phyloP scores from a whole-genome alignment of 1,140 invertebrate species.

The Ridgeia piscesae region DNA sequence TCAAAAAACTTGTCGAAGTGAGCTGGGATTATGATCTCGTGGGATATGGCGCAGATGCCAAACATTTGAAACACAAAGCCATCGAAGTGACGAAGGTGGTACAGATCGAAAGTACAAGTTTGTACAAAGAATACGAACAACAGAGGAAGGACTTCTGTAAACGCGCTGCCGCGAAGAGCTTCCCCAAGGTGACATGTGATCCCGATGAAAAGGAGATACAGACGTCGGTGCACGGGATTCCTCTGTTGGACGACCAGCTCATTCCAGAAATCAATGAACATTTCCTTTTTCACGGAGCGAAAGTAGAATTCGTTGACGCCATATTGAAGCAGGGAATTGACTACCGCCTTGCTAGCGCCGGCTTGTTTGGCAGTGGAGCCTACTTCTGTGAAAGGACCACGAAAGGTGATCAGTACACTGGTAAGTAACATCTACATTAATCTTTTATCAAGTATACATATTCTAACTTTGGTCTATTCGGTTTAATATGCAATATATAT shows the following conservation, averaged over 20 bases:
- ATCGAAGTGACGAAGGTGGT: background rate
- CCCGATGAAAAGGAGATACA: background rate
- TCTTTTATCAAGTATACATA: background rate
- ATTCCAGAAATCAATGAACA: background rate
- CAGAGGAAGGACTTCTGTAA: background rate
- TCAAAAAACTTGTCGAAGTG: background rate
- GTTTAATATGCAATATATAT: too few species aligned
- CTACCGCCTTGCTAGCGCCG: background rate
- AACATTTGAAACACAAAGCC: background rate
- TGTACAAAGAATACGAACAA: background rate
- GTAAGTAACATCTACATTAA: background rate
- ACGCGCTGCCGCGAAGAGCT: background rate
- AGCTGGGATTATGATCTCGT: background rate
- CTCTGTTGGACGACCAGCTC: background rate
- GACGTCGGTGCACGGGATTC: background rate
- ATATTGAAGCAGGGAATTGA: background rate
- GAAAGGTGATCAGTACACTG: conserved; percentile 26
- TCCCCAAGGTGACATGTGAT: background rate
- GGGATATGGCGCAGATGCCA: background rate
- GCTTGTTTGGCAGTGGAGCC: background rate
- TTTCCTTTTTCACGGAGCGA: background rate
- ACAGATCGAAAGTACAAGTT: background rate
- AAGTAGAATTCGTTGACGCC: background rate
- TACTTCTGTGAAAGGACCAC: conserved; percentile 16
- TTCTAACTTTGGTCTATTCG: too few species aligned